Conservation (phyloP, 2,113 vertebrate genomes). For the Grammomys dolichurus region DNA sequence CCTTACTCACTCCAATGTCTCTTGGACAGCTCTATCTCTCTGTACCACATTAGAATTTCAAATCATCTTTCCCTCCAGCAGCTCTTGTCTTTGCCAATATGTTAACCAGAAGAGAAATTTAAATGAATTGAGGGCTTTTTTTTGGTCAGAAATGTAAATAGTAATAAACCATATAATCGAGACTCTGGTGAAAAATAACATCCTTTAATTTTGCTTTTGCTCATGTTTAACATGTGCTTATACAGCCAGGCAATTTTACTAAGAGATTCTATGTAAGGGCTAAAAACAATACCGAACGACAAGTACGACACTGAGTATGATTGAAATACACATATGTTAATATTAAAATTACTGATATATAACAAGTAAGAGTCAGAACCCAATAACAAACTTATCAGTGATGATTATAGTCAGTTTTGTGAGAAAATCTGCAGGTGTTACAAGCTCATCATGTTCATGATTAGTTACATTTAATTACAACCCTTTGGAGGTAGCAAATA, state of each 20-base stretch:
- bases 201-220: background rate
- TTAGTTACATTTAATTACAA: slow-evolving; percentile 45
- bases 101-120: background rate
- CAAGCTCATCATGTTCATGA: slow-evolving; percentile 2
- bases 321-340: background rate
- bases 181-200: slow-evolving; percentile 9
- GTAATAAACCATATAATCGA: background rate
- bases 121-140: background rate
- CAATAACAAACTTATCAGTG: background rate
- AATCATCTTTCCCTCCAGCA: slow-evolving; percentile 1
- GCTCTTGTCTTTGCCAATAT: slow-evolving; percentile 18
- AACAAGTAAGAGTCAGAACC: background rate
- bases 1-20: background rate
- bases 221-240: background rate
- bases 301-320: background rate
- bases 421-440: slow-evolving; percentile 24
- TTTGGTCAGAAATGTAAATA: background rate
- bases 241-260: background rate
- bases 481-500: slow-evolving; percentile 40
- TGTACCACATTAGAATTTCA: slow-evolving; percentile 27
- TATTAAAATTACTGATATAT: slow-evolving; percentile 50
- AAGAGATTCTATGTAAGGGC: background rate
- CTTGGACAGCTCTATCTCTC: slow-evolving; percentile 32
- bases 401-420: background rate
- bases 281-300: background rate